Evolutionary conservation across 2,888 invertebrate genomes (phyloP), one percentile per base, ranked within the genome.

Genomic region (Argyresthia albistria): DNA sequence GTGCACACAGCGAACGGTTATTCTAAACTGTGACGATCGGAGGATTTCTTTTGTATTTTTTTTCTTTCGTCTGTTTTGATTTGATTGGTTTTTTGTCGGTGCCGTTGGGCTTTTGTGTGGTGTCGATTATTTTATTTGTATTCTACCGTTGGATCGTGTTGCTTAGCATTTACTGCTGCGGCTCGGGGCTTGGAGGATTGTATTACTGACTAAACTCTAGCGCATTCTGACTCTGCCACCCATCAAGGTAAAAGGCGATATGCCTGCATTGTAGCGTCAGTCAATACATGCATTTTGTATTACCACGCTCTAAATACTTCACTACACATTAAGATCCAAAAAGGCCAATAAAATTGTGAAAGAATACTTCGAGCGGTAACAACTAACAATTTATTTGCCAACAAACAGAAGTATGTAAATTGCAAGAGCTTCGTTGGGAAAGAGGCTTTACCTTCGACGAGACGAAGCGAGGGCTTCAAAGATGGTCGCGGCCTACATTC

Each of bases 401-500:
- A 25, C 25, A 25, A 25, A 25, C 2, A 4, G 25, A 37, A 36
- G 25, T 16, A 49, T 37, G 16, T 35, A 1, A 35, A 46, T 53
- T 1, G 3, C 16, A 51, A 39, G 48, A 8, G 47, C 55, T 46
- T 59, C 70, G 73, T 69, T 63, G 59, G 65, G 68, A 60, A 80
- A 76, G 63, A 65, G 66, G 68, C 76, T 70, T 86, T 80, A 83
- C 61, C 62, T 59, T 68, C 61, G 66, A 63, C 67, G 73, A 80
- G 81, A 79, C 77, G 71, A 77, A 73, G 73, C 71, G 75, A 79
- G 73, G 77, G 82, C 71, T 80, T 76, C 69, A 78, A 80, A 82
- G 81, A 84, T 83, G 83, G 81, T 83, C 76, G 80, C 82, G 83
- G 80, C 84, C 84, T 86, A 87, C 86, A 86, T 86, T 84, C 80